A percentile compares a stretch with the other conserved stretches of the same genome.
These are phyloP conservation scores for Phyllostomus hastatus DNA, from an alignment of 2,113 vertebrate genomes.

Conservation along the genomic window DNA sequence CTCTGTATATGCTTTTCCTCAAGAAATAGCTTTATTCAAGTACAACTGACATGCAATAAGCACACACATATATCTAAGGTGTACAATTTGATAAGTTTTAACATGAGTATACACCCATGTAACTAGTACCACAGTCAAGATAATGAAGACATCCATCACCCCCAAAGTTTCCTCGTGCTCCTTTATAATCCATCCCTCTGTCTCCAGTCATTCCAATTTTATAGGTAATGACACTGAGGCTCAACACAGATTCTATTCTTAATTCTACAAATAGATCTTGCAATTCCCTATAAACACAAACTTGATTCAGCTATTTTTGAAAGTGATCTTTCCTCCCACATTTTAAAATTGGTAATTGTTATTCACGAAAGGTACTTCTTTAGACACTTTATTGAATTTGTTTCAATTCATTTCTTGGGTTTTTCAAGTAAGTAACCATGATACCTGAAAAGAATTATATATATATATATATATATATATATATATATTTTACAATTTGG, in stretches of 20 bases:
- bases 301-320: background rate
- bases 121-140: background rate
- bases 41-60: background rate
- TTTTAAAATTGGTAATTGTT: background rate
- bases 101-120: no score
- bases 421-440: background rate
- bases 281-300: constrained; percentile 20
- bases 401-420: background rate
- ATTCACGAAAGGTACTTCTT: constrained; percentile 13
- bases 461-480: background rate
- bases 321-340: background rate
- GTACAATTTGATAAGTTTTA: no score
- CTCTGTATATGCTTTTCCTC: background rate
- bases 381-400: background rate
- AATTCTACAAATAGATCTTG: background rate
- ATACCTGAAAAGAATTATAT: background rate
- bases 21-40: background rate
- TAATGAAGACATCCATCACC: background rate
- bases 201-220: background rate
- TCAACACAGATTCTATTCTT: background rate
- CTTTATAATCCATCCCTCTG: background rate
- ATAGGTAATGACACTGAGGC: no score
- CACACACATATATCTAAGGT: no score
- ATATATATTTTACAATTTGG: background rate
- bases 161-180: background rate